Conservation (phyloP, 2,888 invertebrate genomes). For the Tanypteryx hageni region DNA sequence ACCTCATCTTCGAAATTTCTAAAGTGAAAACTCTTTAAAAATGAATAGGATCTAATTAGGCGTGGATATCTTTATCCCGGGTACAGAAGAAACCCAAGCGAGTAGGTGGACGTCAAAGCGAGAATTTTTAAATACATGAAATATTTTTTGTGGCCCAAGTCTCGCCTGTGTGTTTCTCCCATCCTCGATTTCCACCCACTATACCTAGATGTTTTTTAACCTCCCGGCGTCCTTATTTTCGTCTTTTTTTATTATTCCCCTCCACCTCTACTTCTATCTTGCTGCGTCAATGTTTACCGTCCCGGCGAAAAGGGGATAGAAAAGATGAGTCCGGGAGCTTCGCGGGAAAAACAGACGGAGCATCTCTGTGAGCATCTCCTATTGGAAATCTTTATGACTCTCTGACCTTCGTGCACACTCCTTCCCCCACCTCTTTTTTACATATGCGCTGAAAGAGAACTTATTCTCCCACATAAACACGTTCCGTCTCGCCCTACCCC, state of each 20-base stretch:
- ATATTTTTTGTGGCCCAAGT: too few species aligned
- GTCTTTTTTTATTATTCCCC: background rate
- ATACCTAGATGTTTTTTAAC: background rate
- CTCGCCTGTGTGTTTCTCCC: background rate
- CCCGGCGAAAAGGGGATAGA: background rate
- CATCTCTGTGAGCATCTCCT: background rate
- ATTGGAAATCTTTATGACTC: slow-evolving; percentile 35
- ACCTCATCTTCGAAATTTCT: too few species aligned
- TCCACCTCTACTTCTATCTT: background rate
- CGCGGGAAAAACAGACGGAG: background rate
- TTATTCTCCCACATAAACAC: background rate
- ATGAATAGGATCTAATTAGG: too few species aligned
- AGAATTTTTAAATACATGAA: too few species aligned
- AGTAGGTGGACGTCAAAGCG: too few species aligned
- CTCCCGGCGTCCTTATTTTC: background rate
- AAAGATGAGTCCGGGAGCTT: background rate
- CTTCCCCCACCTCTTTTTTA: background rate
- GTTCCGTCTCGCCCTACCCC: background rate
- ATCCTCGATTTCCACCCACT: background rate
- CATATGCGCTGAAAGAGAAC: slow-evolving; percentile 13
- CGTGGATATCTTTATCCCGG: too few species aligned
- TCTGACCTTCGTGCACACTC: background rate
- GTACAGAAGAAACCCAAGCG: too few species aligned
- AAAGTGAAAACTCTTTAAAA: too few species aligned
- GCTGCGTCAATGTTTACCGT: background rate